Evolutionary conservation across 1,140 invertebrate genomes (phyloP), one percentile per base, ranked within the genome.

Genomic region (Nephila pilipes): DNA sequence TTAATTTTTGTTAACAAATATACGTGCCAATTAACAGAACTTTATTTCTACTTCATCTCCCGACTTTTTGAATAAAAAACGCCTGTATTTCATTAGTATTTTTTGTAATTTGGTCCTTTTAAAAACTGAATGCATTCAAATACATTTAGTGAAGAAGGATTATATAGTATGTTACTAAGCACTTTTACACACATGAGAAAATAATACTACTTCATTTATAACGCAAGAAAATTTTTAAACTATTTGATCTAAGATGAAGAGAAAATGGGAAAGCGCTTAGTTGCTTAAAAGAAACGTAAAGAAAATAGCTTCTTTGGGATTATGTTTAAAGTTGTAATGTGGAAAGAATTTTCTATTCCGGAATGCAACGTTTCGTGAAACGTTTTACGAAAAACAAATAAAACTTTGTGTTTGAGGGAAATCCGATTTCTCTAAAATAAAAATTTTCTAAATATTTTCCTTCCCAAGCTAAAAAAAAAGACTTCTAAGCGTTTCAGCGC

Each of bases 311-410:
- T 75, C 69, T 32, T 32, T 36, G 69, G 18, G 69, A 75, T 75
- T 75, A 75, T 75, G 69, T 75, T 75, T 75, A 75, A 75, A 75
- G 69, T 75, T 75, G 69, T 75, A 75, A 75, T 75, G 69, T 32
- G 69, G 69, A 75, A 75, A 32, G 69, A 75, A 75, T 75, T 36
- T 75, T 32, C 69, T 32, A 75, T 75, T 75, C 29, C 14, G 29
- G 29, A 29, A 29, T 36, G 32, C 32, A 36, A 36, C 69, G 69
- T 75, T 36, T 36, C 32, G 29, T 32, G 29, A 36, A 75, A 29
- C 25, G 14, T 29, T 32, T 75, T 36, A 75, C 25, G 69, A 36
- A 20, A 75, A 75, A 32, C 29, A 75, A 75, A 36, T 32, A 29
- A 75, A 75, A 75, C 25, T 75, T 32, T 75, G 69, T 75, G 69